Percentiles rank a stretch among this genome's conserved stretches.
Conservation (phyloP, 2,888 invertebrate species). For the Neria commutata region DNA sequence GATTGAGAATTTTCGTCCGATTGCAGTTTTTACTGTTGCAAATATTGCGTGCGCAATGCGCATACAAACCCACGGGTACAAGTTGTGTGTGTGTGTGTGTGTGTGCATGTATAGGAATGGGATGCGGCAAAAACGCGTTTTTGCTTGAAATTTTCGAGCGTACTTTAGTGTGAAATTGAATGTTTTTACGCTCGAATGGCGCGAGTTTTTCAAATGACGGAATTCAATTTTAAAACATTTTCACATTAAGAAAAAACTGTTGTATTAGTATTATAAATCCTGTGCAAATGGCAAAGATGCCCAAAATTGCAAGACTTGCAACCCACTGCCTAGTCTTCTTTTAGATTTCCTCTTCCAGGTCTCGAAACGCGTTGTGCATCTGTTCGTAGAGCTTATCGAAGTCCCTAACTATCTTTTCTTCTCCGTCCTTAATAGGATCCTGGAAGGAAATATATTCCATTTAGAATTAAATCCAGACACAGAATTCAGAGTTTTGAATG, state of each 20-base stretch:
- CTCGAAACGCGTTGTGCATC: neutral
- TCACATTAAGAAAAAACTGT: no score
- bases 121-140: no score
- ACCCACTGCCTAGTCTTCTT: no score
- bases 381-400: neutral
- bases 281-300: no score
- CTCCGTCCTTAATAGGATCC: neutral
- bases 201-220: constrained; percentile 3
- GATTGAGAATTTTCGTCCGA: constrained; percentile 9
- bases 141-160: constrained; percentile 22
- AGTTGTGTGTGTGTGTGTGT: neutral
- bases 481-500: no score
- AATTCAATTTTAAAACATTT: no score
- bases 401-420: neutral
- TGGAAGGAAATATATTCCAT: no score
- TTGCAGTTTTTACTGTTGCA: neutral
- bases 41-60: neutral
- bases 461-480: no score
- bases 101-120: constrained; percentile 2
- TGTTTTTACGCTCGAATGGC: constrained; percentile 8
- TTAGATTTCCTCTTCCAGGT: neutral
- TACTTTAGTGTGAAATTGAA: constrained; percentile 24
- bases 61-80: neutral
- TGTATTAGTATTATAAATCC: no score
- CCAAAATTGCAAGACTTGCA: no score